These are phyloP conservation scores for Dromaius novaehollandiae DNA, from an alignment of 2,113 vertebrate species.

Conservation along the genomic window DNA sequence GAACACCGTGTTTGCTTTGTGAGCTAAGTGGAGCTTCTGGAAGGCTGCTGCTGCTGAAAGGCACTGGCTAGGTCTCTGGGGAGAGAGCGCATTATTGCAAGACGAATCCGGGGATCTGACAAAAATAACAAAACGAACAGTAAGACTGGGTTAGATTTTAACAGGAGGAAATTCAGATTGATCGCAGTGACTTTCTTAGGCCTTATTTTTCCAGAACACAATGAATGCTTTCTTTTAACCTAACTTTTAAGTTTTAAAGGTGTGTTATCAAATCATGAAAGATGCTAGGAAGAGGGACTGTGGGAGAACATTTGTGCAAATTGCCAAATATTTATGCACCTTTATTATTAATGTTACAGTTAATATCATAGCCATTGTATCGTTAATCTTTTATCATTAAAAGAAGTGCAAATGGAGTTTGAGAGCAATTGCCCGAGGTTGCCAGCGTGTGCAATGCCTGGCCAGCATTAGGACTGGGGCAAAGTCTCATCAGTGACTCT, in stretches of 20 bases:
- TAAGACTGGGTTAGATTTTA: slow-evolving; percentile 22
- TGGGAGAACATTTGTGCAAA: neutral
- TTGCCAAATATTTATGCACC: neutral
- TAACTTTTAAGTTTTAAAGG: neutral
- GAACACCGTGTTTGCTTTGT: slow-evolving; percentile 53
- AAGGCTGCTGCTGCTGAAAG: slow-evolving; percentile 61
- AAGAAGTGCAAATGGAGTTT: neutral
- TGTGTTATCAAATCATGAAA: neutral
- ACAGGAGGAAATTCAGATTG: slow-evolving; percentile 16
- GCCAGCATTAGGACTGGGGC: neutral
- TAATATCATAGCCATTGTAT: neutral
- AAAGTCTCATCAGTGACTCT: neutral
- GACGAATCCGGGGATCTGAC: slow-evolving; percentile 44
- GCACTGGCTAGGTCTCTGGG: neutral
- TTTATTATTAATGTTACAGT: neutral
- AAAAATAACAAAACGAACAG: slow-evolving; percentile 53
- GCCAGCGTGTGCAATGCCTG: fast-evolving
- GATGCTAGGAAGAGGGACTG: neutral
- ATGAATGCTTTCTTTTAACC: neutral
- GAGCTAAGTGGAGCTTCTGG: slow-evolving; percentile 58
- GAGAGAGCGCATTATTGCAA: slow-evolving; percentile 39
- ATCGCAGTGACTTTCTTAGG: neutral
- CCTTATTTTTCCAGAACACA: neutral
- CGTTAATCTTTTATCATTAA: too few species aligned
- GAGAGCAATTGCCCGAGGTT: fast-evolving